phyloP scores from a whole-genome alignment of 2,888 invertebrate species.

The Drosophila robusta region DNA sequence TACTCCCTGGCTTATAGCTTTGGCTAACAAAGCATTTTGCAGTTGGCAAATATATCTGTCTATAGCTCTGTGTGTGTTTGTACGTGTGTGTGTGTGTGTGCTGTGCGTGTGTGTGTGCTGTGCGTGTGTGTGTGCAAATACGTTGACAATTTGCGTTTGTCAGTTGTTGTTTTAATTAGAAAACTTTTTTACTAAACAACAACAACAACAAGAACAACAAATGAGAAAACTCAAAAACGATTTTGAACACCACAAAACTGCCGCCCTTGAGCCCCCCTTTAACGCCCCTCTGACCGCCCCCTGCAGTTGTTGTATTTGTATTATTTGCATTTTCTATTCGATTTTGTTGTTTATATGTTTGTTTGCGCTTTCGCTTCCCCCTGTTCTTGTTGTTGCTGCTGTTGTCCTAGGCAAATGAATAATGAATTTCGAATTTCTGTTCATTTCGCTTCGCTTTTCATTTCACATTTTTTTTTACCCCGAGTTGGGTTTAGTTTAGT shows the following conservation, averaged over 20 bases:
- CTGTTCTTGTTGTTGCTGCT: conserved; percentile 19
- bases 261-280: background rate
- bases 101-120: conserved; percentile 32
- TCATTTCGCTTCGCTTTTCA: conserved; percentile 44
- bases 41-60: conserved; percentile 66
- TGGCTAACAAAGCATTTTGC: conserved; percentile 76
- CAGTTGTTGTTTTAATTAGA: conserved; percentile 81
- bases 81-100: too few relatives aligned
- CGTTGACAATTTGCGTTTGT: conserved; percentile 80
- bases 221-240: conserved; percentile 74
- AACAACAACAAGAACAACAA: conserved; percentile 49
- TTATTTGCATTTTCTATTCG: conserved; percentile 77
- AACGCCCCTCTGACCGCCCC: background rate
- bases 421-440: conserved; percentile 76
- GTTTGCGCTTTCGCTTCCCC: conserved; percentile 9
- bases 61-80: conserved; percentile 3
- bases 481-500: conserved; percentile 16
- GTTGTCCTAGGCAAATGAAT: conserved; percentile 66
- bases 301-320: conserved; percentile 45
- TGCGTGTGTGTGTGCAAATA: conserved; percentile 44
- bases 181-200: conserved; percentile 79
- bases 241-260: conserved; percentile 72
- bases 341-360: conserved; percentile 56
- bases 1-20: conserved; percentile 28
- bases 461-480: conserved; percentile 7